Evolutionary conservation across 1,140 invertebrate species (phyloP).

Genomic region (Andrena cerasifolii): DNA sequence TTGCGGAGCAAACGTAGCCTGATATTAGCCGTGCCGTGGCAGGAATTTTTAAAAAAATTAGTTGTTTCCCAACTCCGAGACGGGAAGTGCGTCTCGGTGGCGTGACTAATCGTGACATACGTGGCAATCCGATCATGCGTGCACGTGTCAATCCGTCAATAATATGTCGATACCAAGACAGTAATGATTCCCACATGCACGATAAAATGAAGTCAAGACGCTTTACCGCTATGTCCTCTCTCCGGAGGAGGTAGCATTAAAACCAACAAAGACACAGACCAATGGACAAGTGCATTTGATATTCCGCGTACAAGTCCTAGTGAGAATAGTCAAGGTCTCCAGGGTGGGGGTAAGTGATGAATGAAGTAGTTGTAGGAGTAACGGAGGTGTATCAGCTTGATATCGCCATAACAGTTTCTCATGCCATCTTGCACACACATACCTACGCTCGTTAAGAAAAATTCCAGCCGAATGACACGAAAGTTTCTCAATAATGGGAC

Average conservation of each 20-base stretch:
- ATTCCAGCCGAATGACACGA: not conserved
- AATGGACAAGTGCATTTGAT: not conserved
- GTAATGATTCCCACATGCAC: slow-evolving; percentile 10
- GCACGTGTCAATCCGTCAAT: slow-evolving; percentile 9
- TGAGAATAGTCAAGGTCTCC: not conserved
- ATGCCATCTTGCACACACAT: too few relatives aligned
- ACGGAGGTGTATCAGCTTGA: slow-evolving; percentile 21
- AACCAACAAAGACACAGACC: not conserved
- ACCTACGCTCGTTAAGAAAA: too few relatives aligned
- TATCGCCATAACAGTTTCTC: slow-evolving; percentile 9
- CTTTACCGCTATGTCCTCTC: not conserved
- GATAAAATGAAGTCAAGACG: not conserved
- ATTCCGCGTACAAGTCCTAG: not conserved
- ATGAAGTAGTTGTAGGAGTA: slow-evolving; percentile 25
- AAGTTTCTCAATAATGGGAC: not conserved
- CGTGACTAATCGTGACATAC: slow-evolving; percentile 38
- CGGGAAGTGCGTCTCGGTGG: not conserved
- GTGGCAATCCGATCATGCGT: slow-evolving; percentile 17
- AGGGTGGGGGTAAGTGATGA: not conserved
- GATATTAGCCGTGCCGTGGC: not conserved
- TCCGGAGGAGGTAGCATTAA: too few relatives aligned
- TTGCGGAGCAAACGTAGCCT: not conserved
- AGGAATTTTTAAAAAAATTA: slow-evolving; percentile 4
- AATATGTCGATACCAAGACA: not conserved
- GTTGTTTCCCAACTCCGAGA: not conserved